Evolutionary conservation across 2,888 invertebrate species (phyloP).

Genomic region (Orthosia gracilis): DNA sequence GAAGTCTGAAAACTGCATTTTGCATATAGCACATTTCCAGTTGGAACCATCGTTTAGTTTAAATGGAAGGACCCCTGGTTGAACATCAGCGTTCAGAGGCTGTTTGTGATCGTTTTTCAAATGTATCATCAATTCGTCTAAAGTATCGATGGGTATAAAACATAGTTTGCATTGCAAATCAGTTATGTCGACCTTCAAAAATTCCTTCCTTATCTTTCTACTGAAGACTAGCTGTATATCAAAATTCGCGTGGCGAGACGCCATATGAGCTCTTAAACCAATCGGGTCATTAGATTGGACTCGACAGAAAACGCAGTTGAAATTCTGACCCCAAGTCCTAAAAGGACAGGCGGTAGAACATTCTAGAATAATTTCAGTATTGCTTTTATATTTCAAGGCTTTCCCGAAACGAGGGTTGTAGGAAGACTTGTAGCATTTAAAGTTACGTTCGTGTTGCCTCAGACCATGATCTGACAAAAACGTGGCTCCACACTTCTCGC

Average conservation of each 20-base stretch:
- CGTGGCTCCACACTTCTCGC: constrained; percentile 86
- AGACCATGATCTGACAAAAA: constrained; percentile 86
- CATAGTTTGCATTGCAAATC: constrained; percentile 87
- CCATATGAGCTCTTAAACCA: constrained; percentile 86
- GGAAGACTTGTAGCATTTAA: constrained; percentile 85
- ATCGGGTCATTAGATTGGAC: constrained; percentile 87
- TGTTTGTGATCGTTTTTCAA: constrained; percentile 87
- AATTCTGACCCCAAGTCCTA: constrained; percentile 88
- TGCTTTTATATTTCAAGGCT: constrained; percentile 84
- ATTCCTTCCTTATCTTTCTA: constrained; percentile 85
- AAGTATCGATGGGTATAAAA: constrained; percentile 82
- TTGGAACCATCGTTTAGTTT: constrained; percentile 84
- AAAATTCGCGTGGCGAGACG: constrained; percentile 84
- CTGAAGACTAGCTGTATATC: constrained; percentile 85
- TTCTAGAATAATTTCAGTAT: constrained; percentile 87
- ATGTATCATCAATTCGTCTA: constrained; percentile 83
- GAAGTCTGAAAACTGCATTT: constrained; percentile 85
- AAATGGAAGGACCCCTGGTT: constrained; percentile 87
- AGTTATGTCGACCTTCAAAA: constrained; percentile 86
- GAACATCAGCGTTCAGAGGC: constrained; percentile 84
- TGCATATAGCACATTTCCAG: constrained; percentile 87
- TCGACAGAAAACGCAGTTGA: constrained; percentile 86
- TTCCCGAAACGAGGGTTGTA: constrained; percentile 87
- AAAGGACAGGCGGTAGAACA: constrained; percentile 88
- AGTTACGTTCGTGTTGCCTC: constrained; percentile 85